phyloP scores from a whole-genome alignment of 2,113 vertebrate genomes.

The Narcine bancroftii region DNA sequence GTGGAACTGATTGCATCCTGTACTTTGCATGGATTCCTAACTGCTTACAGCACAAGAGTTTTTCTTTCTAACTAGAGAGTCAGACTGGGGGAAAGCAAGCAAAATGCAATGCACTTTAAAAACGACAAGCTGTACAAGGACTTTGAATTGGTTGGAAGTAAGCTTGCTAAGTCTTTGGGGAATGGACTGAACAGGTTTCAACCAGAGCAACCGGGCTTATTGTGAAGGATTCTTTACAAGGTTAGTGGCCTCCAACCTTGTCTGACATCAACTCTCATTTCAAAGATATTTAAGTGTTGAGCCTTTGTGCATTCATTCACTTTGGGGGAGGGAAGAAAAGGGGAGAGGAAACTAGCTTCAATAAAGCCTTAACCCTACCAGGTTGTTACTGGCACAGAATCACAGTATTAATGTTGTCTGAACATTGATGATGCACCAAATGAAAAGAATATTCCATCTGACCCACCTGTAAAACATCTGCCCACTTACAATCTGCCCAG shows the following conservation, averaged over 20 bases:
- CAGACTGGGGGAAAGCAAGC: neutral
- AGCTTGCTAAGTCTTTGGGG: conserved; percentile 8
- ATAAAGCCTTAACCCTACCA: neutral
- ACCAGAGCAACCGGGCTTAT: neutral
- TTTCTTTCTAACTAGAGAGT: neutral
- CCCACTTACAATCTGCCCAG: neutral
- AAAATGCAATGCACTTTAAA: neutral
- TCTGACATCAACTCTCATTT: neutral
- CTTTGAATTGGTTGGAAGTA: neutral
- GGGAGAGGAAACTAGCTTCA: neutral
- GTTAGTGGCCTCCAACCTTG: conserved; percentile 19
- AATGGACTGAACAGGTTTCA: neutral
- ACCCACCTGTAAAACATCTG: neutral
- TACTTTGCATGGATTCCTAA: neutral
- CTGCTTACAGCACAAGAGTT: neutral
- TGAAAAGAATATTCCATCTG: neutral
- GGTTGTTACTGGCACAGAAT: neutral
- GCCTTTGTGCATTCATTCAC: neutral
- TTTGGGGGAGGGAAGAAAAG: neutral
- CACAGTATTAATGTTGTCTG: neutral
- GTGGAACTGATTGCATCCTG: neutral
- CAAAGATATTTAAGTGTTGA: neutral
- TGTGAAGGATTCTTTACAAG: conserved; percentile 5
- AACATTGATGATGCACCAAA: neutral
- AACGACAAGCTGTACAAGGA: neutral